Evolutionary conservation across 64 coral and sea anemone species (phyloP).

Genomic region (Montipora capricornis): DNA sequence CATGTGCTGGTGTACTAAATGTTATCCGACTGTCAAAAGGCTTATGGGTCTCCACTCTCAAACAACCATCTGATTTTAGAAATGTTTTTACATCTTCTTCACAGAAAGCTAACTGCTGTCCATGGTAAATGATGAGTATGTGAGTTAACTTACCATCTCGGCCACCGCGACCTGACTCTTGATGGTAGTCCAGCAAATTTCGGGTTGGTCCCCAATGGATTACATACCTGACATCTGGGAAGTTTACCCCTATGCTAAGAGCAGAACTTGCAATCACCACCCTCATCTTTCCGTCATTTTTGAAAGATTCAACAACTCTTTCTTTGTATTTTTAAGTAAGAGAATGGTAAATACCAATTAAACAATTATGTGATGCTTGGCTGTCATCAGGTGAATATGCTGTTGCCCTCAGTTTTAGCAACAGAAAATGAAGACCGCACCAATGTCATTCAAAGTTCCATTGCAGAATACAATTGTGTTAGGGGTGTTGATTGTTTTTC

Average conservation of each 20-base stretch:
- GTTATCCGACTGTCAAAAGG: constrained; percentile 50
- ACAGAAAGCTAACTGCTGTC: constrained; percentile 53
- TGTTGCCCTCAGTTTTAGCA: constrained; percentile 31
- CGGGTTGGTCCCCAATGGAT: constrained; percentile 44
- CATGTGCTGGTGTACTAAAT: not conserved
- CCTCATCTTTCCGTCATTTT: constrained; percentile 42
- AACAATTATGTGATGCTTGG: constrained; percentile 49
- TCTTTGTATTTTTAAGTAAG: constrained; percentile 64
- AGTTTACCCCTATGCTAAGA: not conserved
- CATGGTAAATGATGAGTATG: constrained; percentile 52
- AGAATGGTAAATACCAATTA: constrained; percentile 76
- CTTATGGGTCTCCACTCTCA: constrained; percentile 33
- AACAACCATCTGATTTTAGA: constrained; percentile 42
- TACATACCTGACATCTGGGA: constrained; percentile 29
- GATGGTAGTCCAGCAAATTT: constrained; percentile 42
- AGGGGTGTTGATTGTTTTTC: not conserved
- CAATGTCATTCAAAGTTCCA: constrained; percentile 43
- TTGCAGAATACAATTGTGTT: constrained; percentile 67
- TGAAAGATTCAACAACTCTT: constrained; percentile 13
- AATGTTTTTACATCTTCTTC: constrained; percentile 63
- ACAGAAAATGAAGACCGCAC: constrained; percentile 24
- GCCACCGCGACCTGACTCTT: constrained; percentile 48
- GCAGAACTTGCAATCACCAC: constrained; percentile 57
- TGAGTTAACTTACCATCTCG: constrained; percentile 45
- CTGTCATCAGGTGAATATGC: constrained; percentile 22